A percentile compares a stretch with the other conserved stretches of the same genome.
Evolutionary conservation across 2,888 invertebrate species (phyloP).

Genomic region (Colletes collaris): DNA sequence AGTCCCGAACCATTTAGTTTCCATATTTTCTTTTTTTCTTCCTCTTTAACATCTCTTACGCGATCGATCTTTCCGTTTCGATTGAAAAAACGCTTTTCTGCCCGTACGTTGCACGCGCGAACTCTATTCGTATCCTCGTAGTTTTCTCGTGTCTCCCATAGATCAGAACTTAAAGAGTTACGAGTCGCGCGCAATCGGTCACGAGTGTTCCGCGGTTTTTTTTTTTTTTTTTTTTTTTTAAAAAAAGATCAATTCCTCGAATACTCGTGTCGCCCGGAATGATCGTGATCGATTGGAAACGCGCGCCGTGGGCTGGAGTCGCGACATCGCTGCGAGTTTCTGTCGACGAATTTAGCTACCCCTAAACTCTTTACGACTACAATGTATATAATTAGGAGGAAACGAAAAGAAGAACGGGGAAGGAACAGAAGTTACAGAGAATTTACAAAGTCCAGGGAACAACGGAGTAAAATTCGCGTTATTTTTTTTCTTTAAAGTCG

Average conservation of each 20-base stretch:
- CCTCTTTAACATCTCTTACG: slow-evolving; percentile 30
- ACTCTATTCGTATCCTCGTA: slow-evolving; percentile 26
- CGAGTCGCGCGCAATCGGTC: slow-evolving; percentile 35
- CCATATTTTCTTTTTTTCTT: neutral
- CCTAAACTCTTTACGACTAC: neutral
- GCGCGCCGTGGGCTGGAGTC: slow-evolving; percentile 34
- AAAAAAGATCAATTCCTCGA: slow-evolving; percentile 14
- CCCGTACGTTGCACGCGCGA: slow-evolving; percentile 44
- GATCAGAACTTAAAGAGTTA: slow-evolving; percentile 38
- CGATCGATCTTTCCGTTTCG: slow-evolving; percentile 49
- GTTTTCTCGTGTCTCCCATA: neutral
- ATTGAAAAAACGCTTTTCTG: slow-evolving; percentile 44
- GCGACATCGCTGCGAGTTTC: slow-evolving; percentile 56
- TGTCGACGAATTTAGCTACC: slow-evolving; percentile 24
- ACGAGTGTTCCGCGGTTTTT: slow-evolving; percentile 30
- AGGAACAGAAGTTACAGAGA: no score
- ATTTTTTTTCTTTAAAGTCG: slow-evolving; percentile 3
- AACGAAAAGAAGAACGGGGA: no score
- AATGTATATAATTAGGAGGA: no score
- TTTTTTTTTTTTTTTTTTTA: neutral
- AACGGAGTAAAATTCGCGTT: no score
- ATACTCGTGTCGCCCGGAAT: slow-evolving; percentile 21
- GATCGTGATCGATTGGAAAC: slow-evolving; percentile 47
- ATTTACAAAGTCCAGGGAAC: no score
- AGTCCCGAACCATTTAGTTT: slow-evolving; percentile 21